Base-by-base conservation (phyloP, 2,797 vertebrate genomes). In the Oryzias sinensis region DNA sequence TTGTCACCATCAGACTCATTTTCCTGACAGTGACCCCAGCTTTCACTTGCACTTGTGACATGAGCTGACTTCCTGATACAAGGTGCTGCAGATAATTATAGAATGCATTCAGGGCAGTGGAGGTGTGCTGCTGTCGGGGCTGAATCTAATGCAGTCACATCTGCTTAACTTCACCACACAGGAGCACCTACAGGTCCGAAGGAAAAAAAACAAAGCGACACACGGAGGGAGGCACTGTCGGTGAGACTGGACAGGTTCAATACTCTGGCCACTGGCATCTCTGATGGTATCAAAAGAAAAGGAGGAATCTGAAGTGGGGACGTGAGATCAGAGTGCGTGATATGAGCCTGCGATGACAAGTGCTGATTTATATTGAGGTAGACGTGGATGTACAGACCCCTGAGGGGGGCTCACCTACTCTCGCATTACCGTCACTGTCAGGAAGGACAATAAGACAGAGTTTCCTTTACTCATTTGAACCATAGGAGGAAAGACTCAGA, bases 331-430 rank as follows among this genome's bases (percentile, higher is more conserved):
- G 85, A 72, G 81, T 48, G 68, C 83, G 90, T 89, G 87, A 91
- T 91, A 92, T 92, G 90, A 91, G 90, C 70, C 76, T 79, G 79
- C 65, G 86, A 91, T 92, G 92, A 92, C 91, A 92, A 80, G 88
- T 83, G 85, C 85, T 91, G 92, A 93, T 88, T 88, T 90, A 82
- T 85, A 92, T 92, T 86, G 70, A 84, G 83, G 72, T 74, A 68
- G 91, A 92, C 90, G 27, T 79, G 81, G 86, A 88, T 81, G 85
- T 86, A 88, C 79, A 76, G 80, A 79, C 81, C 83, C 90, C 87
- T 41, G 76, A 78, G 90, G 91, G 82, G 53, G 63, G 68, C 78
- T 89, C 86, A 91, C 87, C 89, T 87, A 88, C 83, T 83, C 82
- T 81, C 84, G 69, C 79, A 89, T 92, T 90, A 92, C 67, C 79